These are phyloP conservation scores for Dryobota labecula DNA, from an alignment of 2,888 invertebrate genomes.

Conservation along the genomic window DNA sequence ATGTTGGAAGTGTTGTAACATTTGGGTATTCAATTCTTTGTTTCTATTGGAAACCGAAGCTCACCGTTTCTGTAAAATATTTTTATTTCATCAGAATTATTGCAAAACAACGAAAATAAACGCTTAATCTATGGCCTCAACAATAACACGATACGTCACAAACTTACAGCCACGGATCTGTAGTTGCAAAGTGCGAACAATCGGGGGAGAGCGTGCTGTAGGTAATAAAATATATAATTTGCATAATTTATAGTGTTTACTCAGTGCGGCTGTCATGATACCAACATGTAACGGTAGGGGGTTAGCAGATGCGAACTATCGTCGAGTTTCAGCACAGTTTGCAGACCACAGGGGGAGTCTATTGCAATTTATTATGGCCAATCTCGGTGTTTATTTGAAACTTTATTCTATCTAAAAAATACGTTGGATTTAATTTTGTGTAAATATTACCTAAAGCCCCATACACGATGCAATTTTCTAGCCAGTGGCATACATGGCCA, in stretches of 20 bases:
- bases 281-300: conserved; percentile 19
- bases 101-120: not conserved
- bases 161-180: conserved; percentile 46
- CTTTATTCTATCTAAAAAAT: not conserved
- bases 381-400: conserved; percentile 11
- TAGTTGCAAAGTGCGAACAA: conserved; percentile 55
- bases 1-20: no score
- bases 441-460: not conserved
- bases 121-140: conserved; percentile 22
- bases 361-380: conserved; percentile 43
- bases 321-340: conserved; percentile 29
- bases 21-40: no score
- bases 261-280: conserved; percentile 55
- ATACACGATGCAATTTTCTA: not conserved
- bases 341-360: conserved; percentile 22
- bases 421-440: not conserved
- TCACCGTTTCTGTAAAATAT: no score
- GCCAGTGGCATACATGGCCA: not conserved
- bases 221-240: conserved; percentile 66
- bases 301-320: conserved; percentile 57
- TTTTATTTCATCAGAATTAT: not conserved
- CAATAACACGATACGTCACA: conserved; percentile 50
- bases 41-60: no score
- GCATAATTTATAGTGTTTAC: conserved; percentile 67
- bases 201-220: conserved; percentile 43